Evolutionary conservation across 2,797 vertebrate genomes (phyloP).

Genomic region (Ctenopoma kingsleyae): DNA sequence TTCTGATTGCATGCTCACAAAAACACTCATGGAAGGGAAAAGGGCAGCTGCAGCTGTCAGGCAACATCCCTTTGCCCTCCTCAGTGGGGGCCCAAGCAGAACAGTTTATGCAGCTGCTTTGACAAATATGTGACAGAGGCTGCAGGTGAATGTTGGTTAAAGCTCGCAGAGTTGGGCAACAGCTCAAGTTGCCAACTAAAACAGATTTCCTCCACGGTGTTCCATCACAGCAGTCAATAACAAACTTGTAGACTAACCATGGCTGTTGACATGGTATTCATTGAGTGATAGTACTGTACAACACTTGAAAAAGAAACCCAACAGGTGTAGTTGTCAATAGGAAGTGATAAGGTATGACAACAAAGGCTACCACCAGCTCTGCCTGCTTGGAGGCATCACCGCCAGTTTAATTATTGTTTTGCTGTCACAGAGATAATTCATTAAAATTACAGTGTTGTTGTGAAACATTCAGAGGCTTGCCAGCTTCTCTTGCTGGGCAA

Average conservation of each 20-base stretch:
- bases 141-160: slow-evolving; percentile 17
- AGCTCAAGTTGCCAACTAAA: slow-evolving; percentile 12
- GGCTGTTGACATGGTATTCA: slow-evolving; percentile 34
- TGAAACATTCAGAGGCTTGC: slow-evolving; percentile 58
- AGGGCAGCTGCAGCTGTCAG: slow-evolving; percentile 49
- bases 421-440: slow-evolving; percentile 75
- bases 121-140: slow-evolving; percentile 38
- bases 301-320: slow-evolving; percentile 34
- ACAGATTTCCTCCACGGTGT: slow-evolving; percentile 14
- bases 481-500: slow-evolving; percentile 43
- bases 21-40: slow-evolving; percentile 32
- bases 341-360: slow-evolving; percentile 42
- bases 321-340: slow-evolving; percentile 46
- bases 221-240: slow-evolving; percentile 38
- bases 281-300: background rate
- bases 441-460: slow-evolving; percentile 69
- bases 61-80: slow-evolving; percentile 33
- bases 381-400: slow-evolving; percentile 61
- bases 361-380: slow-evolving; percentile 27
- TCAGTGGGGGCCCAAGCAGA: slow-evolving; percentile 26
- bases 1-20: slow-evolving; percentile 43
- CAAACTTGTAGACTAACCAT: slow-evolving; percentile 25
- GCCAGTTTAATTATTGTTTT: slow-evolving; percentile 77
- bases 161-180: background rate
- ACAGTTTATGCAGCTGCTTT: slow-evolving; percentile 44